phyloP scores from a whole-genome alignment of 2,888 invertebrate genomes.

The Eretmocerus hayati region DNA sequence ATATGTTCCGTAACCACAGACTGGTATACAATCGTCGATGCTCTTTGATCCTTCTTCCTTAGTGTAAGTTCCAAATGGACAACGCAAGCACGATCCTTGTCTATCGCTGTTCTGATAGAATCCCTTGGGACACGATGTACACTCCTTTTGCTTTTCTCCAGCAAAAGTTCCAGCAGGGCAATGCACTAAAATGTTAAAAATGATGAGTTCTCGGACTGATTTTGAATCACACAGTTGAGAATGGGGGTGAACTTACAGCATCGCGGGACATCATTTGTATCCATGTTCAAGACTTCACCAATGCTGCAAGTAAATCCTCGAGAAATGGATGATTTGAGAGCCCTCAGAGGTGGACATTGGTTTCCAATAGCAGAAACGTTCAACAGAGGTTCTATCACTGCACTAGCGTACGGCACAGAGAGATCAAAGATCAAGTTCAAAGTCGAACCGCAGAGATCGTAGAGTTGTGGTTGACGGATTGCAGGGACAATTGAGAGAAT shows the following conservation, averaged over 20 bases:
- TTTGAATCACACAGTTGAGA: neutral
- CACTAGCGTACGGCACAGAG: slow-evolving; percentile 86
- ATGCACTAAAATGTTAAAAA: slow-evolving; percentile 55
- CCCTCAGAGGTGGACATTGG: slow-evolving; percentile 85
- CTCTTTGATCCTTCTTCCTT: slow-evolving; percentile 84
- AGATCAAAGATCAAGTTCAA: slow-evolving; percentile 88
- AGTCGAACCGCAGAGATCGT: slow-evolving; percentile 91
- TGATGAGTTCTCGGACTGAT: neutral
- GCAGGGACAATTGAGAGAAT: slow-evolving; percentile 81
- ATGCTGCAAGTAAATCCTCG: slow-evolving; percentile 90
- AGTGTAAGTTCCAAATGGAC: slow-evolving; percentile 90
- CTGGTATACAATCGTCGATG: slow-evolving; percentile 80
- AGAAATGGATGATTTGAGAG: slow-evolving; percentile 73
- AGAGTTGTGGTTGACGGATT: slow-evolving; percentile 82
- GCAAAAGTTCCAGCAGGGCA: slow-evolving; percentile 96
- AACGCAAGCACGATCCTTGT: slow-evolving; percentile 82
- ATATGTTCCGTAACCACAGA: slow-evolving; percentile 93
- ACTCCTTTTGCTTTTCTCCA: slow-evolving; percentile 81
- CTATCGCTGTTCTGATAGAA: slow-evolving; percentile 89
- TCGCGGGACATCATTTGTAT: slow-evolving; percentile 83
- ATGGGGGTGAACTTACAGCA: slow-evolving; percentile 63
- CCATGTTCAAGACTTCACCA: slow-evolving; percentile 91
- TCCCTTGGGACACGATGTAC: slow-evolving; percentile 85
- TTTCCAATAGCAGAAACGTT: slow-evolving; percentile 87
- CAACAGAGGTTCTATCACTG: slow-evolving; percentile 78